Conservation (phyloP, 2,797 vertebrate species). For the Pangasius krempfi region DNA sequence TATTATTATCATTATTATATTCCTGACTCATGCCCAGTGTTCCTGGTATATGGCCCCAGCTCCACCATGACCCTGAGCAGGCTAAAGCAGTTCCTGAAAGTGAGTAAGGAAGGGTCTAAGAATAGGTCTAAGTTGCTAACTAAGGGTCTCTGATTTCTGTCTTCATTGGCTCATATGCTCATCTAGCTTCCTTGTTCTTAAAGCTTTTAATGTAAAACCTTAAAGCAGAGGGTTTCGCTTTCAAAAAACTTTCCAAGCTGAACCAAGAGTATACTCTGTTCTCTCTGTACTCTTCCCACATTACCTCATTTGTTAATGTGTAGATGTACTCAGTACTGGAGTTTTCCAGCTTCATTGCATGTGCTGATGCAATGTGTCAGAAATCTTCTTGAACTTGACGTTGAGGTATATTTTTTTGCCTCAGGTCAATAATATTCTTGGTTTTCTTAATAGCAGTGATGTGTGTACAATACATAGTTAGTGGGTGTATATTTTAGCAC, state of each 20-base stretch:
- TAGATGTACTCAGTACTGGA: slow-evolving; percentile 10
- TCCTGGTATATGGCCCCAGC: not conserved
- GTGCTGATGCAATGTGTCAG: not conserved
- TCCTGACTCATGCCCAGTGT: not conserved
- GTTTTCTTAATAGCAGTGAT: not conserved
- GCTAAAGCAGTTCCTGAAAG: not conserved
- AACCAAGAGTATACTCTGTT: not conserved
- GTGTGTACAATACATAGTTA: not conserved
- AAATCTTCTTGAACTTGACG: not conserved
- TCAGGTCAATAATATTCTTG: not conserved
- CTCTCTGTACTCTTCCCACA: slow-evolving; percentile 16
- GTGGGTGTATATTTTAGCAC: not conserved
- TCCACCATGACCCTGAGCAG: not conserved
- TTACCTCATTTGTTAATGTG: slow-evolving; percentile 14
- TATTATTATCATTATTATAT: not conserved
- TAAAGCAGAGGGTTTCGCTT: not conserved
- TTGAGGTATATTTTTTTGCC: not conserved
- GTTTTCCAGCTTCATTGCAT: not conserved
- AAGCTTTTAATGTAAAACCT: not conserved
- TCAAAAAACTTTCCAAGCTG: not conserved
- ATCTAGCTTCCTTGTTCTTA: not conserved
- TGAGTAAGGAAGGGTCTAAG: not conserved
- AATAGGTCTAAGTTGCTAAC: not conserved
- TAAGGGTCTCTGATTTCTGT: not conserved
- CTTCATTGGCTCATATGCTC: not conserved